Percentiles rank a stretch among this genome's conserved stretches.
These are phyloP conservation scores for Dunckerocampus dactyliophorus DNA, from an alignment of 2,113 vertebrate genomes.

Conservation along the genomic window DNA sequence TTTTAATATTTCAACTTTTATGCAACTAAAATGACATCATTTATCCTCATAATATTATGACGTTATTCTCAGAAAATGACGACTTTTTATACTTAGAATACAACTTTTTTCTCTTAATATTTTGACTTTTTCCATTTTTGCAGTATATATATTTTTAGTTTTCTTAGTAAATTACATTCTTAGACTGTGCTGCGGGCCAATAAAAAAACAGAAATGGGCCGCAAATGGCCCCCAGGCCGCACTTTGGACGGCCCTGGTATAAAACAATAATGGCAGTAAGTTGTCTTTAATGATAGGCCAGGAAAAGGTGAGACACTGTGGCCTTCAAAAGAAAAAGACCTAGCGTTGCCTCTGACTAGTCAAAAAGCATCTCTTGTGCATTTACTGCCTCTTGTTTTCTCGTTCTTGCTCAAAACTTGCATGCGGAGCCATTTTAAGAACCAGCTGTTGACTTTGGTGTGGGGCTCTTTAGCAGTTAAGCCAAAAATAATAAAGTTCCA, in stretches of 20 bases:
- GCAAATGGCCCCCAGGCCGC: no score
- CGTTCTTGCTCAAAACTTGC: slow-evolving; percentile 13
- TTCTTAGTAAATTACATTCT: no score
- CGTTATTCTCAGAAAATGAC: no score
- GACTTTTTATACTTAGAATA: no score
- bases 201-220: no score
- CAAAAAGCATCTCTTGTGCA: neutral
- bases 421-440: neutral
- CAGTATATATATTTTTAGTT: no score
- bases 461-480: neutral
- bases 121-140: no score
- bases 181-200: no score
- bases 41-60: no score
- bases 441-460: slow-evolving; percentile 8
- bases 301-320: neutral
- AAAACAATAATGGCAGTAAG: neutral
- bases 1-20: no score
- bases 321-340: neutral
- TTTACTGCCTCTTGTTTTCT: neutral
- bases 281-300: neutral
- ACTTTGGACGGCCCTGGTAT: neutral
- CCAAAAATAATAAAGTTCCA: neutral
- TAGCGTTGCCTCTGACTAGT: neutral
- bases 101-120: no score
- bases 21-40: no score